These are phyloP conservation scores for Meloidogyne exigua DNA, from an alignment of 1,140 invertebrate genomes.

Conservation along the genomic window DNA sequence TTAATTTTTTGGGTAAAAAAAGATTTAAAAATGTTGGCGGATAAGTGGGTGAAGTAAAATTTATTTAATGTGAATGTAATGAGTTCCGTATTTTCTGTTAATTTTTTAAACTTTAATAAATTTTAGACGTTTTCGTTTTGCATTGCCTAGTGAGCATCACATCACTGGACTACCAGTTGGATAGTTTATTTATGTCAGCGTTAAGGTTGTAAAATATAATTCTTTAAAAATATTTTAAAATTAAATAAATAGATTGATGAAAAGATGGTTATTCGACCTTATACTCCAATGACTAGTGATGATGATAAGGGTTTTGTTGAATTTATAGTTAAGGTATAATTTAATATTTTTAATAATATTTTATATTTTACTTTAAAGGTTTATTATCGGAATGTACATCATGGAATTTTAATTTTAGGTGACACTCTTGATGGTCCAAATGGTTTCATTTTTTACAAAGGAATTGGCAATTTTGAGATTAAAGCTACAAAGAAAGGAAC, in stretches of 20 bases:
- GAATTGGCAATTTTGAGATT: conserved; percentile 76
- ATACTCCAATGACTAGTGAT: conserved; percentile 93
- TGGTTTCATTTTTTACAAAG: conserved; percentile 75
- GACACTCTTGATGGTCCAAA: conserved; percentile 78
- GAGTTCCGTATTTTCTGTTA: no score
- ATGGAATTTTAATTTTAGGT: conserved; percentile 69
- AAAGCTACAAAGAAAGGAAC: conserved; percentile 77
- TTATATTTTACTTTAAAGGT: conserved; percentile 73
- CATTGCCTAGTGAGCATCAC: conserved; percentile 88
- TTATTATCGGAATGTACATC: conserved; percentile 91
- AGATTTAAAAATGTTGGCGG: no score
- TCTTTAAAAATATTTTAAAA: conserved; percentile 22
- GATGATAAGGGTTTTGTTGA: conserved; percentile 91
- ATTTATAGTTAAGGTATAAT: conserved; percentile 87
- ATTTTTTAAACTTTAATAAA: no score
- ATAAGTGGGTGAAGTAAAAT: no score
- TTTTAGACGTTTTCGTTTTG: conserved; percentile 67
- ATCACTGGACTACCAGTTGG: conserved; percentile 84
- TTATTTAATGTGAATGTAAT: no score
- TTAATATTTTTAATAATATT: background rate
- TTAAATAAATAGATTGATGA: conserved; percentile 76
- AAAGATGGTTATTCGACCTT: conserved; percentile 86
- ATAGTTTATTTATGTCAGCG: conserved; percentile 90
- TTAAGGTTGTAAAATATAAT: conserved; percentile 66
- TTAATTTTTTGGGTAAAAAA: no score